Evolutionary conservation across 2,797 vertebrate species (phyloP), one percentile per base, ranked within the genome.

Genomic region (Martes flavigula): DNA sequence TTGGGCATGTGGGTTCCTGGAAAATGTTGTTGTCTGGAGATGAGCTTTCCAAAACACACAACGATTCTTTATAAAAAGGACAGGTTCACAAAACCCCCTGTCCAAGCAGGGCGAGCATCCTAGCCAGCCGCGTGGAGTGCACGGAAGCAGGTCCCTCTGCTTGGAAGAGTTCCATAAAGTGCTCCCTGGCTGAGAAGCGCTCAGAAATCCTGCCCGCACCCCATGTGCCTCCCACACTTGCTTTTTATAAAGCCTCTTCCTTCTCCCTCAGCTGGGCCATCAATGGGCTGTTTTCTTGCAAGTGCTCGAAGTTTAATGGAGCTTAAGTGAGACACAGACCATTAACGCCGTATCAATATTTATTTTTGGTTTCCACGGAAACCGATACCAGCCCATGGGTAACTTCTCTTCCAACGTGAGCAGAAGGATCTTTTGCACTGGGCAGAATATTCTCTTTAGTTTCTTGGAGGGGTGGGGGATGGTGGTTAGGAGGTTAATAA

Each of bases 291-390:
- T 97, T 97, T 97, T 97, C 97, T 97, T 97, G 97, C 94, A 96
- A 97, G 97, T 95, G 94, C 95, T 97, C 40, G 1, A 94, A 96
- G 97, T 98, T 97, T 98, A 98, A 98, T 98, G 97, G 97, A 96
- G 97, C 97, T 98, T 96, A 98, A 98, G 97, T 98, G 97, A 98
- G 98, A 98, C 97, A 98, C 98, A 98, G 96, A 92, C 96, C 97
- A 98, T 98, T 98, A 98, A 97, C 62, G 1, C 97, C 96, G 95
- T 88, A 98, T 98, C 98, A 98, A 98, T 98, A 98, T 98, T 98
- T 98, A 98, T 97, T 98, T 98, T 98, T 93, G 86, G 97, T 98
- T 98, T 97, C 97, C 97, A 97, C 35, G 83, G 98, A 96, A 98
- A 98, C 97, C 72, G 92, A 97, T 97, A 97, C 89, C 94, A 96